phyloP scores from a whole-genome alignment of 2,888 invertebrate genomes.

The Molorchus minor region DNA sequence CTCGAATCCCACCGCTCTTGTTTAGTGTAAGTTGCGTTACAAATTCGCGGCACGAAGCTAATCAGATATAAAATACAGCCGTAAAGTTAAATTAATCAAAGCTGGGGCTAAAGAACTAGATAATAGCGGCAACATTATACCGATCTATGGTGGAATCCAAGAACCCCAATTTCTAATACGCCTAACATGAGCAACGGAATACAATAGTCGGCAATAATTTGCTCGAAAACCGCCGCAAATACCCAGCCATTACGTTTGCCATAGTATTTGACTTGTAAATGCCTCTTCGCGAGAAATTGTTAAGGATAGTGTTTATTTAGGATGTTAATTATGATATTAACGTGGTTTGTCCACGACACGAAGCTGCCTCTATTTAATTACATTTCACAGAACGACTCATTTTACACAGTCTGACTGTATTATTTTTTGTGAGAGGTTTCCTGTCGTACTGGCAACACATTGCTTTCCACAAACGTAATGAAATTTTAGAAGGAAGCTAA shows the following conservation, averaged over 20 bases:
- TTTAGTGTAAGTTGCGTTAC: conserved; percentile 37
- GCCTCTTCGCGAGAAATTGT: no score
- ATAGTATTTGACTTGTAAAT: no score
- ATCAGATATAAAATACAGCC: conserved; percentile 49
- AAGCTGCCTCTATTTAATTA: no score
- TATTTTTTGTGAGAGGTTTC: no score
- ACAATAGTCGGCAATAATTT: conserved; percentile 37
- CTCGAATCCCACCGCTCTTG: conserved; percentile 32
- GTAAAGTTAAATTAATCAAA: conserved; percentile 48
- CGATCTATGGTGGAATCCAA: conserved; percentile 33
- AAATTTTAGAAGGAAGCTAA: no score
- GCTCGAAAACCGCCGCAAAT: conserved; percentile 16
- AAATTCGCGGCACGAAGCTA: conserved; percentile 47
- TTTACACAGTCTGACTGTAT: no score
- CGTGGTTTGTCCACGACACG: no score
- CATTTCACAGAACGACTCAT: no score
- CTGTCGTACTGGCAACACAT: no score
- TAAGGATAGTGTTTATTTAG: no score
- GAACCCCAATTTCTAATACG: conserved; percentile 46
- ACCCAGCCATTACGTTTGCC: conserved; percentile 8
- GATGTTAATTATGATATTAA: no score
- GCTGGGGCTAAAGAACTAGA: conserved; percentile 46
- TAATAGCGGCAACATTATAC: conserved; percentile 44
- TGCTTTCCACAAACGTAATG: no score
- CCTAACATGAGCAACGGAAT: conserved; percentile 38